A percentile compares a stretch with the other conserved stretches of the same genome.
Evolutionary conservation across 2,113 vertebrate genomes (phyloP).

Genomic region (Sapajus apella): DNA sequence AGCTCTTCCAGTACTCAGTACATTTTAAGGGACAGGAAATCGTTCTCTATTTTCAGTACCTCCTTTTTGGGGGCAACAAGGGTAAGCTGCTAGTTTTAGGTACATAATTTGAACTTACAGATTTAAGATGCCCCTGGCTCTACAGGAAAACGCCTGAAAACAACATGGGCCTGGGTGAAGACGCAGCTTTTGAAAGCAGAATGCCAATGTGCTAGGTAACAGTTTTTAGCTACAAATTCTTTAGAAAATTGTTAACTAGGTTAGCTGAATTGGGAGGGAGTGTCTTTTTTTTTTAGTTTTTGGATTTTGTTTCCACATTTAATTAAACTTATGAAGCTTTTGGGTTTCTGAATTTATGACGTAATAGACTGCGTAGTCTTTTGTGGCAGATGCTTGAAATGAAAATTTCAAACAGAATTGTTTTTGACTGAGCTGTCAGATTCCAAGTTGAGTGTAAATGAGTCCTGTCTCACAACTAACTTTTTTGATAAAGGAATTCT

Average conservation of each 20-base stretch:
- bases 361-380: conserved; percentile 66
- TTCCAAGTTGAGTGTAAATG: conserved; percentile 60
- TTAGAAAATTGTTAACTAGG: background rate
- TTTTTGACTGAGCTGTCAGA: conserved; percentile 65
- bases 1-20: conserved; percentile 15
- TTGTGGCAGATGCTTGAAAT: conserved; percentile 73
- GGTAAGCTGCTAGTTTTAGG: background rate
- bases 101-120: conserved; percentile 31
- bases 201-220: background rate
- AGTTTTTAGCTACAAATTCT: conserved; percentile 35
- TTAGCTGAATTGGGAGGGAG: background rate
- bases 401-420: conserved; percentile 66
- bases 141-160: background rate
- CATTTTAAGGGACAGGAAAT: conserved; percentile 30
- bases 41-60: background rate
- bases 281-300: conserved; percentile 47
- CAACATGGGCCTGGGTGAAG: background rate
- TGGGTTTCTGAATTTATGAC: conserved; percentile 69
- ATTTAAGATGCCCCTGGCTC: background rate
- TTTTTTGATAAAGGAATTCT: conserved; percentile 71
- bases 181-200: conserved; percentile 30
- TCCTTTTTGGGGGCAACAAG: background rate
- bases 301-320: conserved; percentile 54
- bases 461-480: conserved; percentile 50
- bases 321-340: conserved; percentile 60